A percentile compares a stretch with the other conserved stretches of the same genome.
phyloP scores from a whole-genome alignment of 2,888 invertebrate species.

The Eupithecia insigniata region DNA sequence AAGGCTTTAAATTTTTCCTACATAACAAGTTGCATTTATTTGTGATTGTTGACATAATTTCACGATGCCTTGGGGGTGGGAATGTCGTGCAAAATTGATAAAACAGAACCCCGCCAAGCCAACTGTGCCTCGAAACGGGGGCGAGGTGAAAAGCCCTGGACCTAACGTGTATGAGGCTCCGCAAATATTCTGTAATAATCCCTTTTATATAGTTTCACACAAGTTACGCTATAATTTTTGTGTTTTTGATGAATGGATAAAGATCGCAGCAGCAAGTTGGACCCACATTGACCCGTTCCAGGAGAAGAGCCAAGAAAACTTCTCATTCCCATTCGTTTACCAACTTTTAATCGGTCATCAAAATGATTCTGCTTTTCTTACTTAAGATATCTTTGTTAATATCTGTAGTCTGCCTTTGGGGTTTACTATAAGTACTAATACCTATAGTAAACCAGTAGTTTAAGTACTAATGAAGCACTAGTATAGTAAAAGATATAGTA shows the following conservation, averaged over 20 bases:
- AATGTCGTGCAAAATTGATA: conserved; percentile 64
- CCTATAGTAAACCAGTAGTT: too few relatives aligned
- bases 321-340: too few relatives aligned
- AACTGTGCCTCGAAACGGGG: conserved; percentile 50
- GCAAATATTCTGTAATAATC: conserved; percentile 58
- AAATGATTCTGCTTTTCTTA: too few relatives aligned
- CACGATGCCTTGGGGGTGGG: conserved; percentile 71
- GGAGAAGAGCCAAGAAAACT: background rate
- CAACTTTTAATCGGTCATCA: too few relatives aligned
- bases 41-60: conserved; percentile 4
- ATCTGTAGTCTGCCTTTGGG: too few relatives aligned
- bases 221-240: background rate
- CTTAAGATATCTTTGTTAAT: too few relatives aligned
- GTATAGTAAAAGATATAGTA: too few relatives aligned
- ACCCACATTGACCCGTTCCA: background rate
- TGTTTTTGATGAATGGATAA: background rate
- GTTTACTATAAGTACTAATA: too few relatives aligned
- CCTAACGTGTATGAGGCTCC: conserved; percentile 65
- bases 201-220: background rate
- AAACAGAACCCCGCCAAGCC: conserved; percentile 66
- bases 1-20: too few relatives aligned
- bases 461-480: too few relatives aligned
- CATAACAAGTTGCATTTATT: background rate
- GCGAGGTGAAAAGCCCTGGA: conserved; percentile 52
- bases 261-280: background rate